Evolutionary conservation across 1,140 invertebrate genomes (phyloP), one percentile per base, ranked within the genome.

Genomic region (Hermatobates lingyangjiaoensis): DNA sequence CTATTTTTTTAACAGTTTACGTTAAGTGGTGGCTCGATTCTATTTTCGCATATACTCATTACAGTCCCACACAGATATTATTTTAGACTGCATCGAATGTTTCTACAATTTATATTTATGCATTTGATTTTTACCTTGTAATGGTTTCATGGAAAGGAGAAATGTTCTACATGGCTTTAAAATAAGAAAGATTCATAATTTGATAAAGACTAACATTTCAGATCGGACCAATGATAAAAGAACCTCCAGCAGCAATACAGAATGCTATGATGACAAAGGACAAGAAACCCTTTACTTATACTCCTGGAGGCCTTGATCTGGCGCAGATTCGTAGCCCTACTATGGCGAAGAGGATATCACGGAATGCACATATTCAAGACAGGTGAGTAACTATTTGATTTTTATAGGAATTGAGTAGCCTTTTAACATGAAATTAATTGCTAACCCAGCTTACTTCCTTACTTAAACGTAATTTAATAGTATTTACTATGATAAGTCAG

Each of bases 221-320:
- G n/a, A n/a, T 24, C 26, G 14, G 21, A 58, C 42, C 28, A 58
- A 34, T 54, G 62, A 59, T 42, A 61, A 68, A 67, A 50, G 83
- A 86, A 62, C 84, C 88, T 42, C 89, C 88, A 51, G 78, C 82
- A 39, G 87, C 85, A 45, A 83, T 94, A 26, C 86, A 91, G 62
- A 88, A 88, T 61, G 87, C 88, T 3, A 89, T 93, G 86, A 80
- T 89, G 77, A 88, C 83, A 54, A 89, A 91, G 68, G 89, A 94
- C 63, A 94, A 92, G 65, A 92, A 89, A 63, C 89, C 89, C 1
- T 94, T 93, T 64, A 93, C 89, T 2, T 94, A 94, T 63, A 91
- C 88, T 15, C 89, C 88, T 2, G 78, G 78, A 2, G 89, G 89
- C 48, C 72, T 94, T 42, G 87, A 94, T 65, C 70, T 94, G 24